Evolutionary conservation across 2,797 vertebrate species (phyloP).

Genomic region (Sebastes kiyomatsui): DNA sequence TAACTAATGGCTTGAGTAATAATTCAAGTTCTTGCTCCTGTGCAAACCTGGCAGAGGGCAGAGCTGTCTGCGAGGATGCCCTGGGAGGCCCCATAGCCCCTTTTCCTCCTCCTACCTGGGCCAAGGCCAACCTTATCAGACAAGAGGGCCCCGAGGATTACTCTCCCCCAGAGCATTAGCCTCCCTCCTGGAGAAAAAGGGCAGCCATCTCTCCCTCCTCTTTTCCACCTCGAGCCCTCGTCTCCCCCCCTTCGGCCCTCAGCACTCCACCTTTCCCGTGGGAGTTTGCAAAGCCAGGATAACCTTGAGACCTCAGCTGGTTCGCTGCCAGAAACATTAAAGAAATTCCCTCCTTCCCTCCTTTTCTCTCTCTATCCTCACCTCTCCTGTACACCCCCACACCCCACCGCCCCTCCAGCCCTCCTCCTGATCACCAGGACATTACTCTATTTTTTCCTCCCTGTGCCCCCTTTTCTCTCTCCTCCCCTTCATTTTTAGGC

Average conservation of each 20-base stretch:
- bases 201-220: conserved; percentile 73
- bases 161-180: conserved; percentile 67
- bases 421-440: conserved; percentile 78
- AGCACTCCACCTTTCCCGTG: conserved; percentile 91
- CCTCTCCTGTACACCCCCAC: conserved; percentile 66
- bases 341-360: conserved; percentile 75
- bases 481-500: conserved; percentile 66
- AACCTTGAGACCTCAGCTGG: conserved; percentile 90
- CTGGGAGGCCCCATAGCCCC: conserved; percentile 66
- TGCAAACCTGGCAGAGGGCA: conserved; percentile 53
- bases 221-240: conserved; percentile 71
- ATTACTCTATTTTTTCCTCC: conserved; percentile 77
- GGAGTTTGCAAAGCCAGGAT: conserved; percentile 89
- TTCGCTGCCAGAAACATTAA: conserved; percentile 89
- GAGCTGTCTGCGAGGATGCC: conserved; percentile 51
- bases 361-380: conserved; percentile 76
- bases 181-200: conserved; percentile 80
- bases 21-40: conserved; percentile 46
- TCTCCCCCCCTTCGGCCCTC: conserved; percentile 70
- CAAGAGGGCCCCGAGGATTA: conserved; percentile 73
- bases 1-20: conserved; percentile 54
- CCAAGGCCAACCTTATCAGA: conserved; percentile 69
- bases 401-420: conserved; percentile 72
- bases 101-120: conserved; percentile 68
- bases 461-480: conserved; percentile 77